phyloP scores from a whole-genome alignment of 2,888 invertebrate species.

The Habroteleia sp. region DNA sequence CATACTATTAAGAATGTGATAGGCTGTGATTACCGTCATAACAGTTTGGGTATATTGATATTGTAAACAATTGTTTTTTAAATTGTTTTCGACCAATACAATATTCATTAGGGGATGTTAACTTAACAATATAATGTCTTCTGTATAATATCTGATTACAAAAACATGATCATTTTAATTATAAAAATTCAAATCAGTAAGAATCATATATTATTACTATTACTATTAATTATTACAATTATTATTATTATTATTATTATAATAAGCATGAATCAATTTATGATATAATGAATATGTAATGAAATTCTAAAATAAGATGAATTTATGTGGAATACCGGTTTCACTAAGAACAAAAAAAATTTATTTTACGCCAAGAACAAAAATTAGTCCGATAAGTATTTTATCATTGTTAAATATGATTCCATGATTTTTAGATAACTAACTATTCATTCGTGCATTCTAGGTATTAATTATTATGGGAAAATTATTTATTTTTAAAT shows the following conservation, averaged over 20 bases:
- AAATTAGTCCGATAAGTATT: constrained; percentile 56
- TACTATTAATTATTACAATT: no score
- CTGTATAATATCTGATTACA: no score
- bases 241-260: no score
- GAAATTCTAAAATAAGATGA: constrained; percentile 33
- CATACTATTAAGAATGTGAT: constrained; percentile 86
- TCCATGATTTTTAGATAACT: constrained; percentile 34
- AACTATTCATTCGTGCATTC: constrained; percentile 36
- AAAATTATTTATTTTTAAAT: constrained; percentile 45
- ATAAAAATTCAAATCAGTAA: constrained; percentile 62
- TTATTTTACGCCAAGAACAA: constrained; percentile 59
- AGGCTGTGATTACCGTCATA: constrained; percentile 56
- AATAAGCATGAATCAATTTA: constrained; percentile 53
- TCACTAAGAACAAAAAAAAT: constrained; percentile 38
- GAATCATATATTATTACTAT: constrained; percentile 13
- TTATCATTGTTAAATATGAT: constrained; percentile 55
- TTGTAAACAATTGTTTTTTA: constrained; percentile 30
- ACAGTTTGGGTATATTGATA: constrained; percentile 45
- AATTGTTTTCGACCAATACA: constrained; percentile 66
- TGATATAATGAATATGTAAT: no score
- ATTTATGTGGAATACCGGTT: constrained; percentile 30
- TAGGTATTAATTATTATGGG: constrained; percentile 12
- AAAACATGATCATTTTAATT: no score
- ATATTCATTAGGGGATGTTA: constrained; percentile 72
- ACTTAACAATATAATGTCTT: constrained; percentile 57